Evolutionary conservation across 2,113 vertebrate genomes (phyloP), one percentile per base, ranked within the genome.

Genomic region (Nyctibius bracteatus): DNA sequence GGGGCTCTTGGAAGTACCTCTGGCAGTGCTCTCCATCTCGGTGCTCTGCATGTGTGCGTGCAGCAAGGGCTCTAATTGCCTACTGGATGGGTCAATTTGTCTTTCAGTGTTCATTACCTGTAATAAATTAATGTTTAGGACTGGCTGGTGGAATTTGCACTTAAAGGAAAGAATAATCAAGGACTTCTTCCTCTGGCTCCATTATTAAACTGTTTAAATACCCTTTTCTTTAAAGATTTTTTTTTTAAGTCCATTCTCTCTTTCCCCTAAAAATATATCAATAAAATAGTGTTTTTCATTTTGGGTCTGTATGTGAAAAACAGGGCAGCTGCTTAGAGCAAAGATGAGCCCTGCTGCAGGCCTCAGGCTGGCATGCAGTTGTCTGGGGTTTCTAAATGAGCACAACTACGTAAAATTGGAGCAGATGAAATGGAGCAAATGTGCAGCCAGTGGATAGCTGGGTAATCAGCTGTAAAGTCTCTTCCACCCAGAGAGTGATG

Each of bases 81-180:
- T 95, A 5, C 87, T 94, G 88, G 74, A 91, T 93, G 77, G 92
- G 91, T 96, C 81, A 94, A 86, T 97, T 94, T 86, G 83, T 97
- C 92, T 93, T 93, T 73, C 27, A 31, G 82, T 92, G 92, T 93
- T 96, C 73, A 86, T 96, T 97, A 97, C 52, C 78, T 70, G 3
- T 75, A 93, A 97, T 93, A 94, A 97, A 94, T 92, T 86, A 91
- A 71, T 59, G 61, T 49, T 96, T 95, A 94, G 73, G 73, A 73
- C 57, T 92, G 61, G 58, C 74, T 92, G 65, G 39, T 84, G 86
- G 57, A 96, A 92, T 94, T 73, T 92, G 57, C 68, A 84, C 90
- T 93, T 89, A 82, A 86, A 92, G 66, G 81, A 81, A 88, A 62
- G 79, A 95, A 92, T 91, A 88, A 79, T 90, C 49, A 91, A 68